These are phyloP conservation scores for Tamias sibiricus DNA, from an alignment of 2,113 vertebrate species.

Conservation along the genomic window DNA sequence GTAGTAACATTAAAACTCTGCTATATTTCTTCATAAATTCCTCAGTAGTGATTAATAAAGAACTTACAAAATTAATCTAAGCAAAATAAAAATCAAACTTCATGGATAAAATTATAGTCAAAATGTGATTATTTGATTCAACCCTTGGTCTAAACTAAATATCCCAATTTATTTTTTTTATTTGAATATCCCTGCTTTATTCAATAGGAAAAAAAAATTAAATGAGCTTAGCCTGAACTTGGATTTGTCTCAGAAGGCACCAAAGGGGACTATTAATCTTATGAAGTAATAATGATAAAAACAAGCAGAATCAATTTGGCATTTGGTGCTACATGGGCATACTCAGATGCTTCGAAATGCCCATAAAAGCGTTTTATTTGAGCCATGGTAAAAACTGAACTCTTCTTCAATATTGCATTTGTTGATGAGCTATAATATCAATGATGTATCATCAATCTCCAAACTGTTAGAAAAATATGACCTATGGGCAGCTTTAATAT, in stretches of 20 bases:
- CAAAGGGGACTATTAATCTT: background rate
- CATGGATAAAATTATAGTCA: background rate
- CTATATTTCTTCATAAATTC: background rate
- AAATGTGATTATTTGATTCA: background rate
- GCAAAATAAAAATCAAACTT: conserved; percentile 17
- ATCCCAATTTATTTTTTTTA: background rate
- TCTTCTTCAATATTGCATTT: background rate
- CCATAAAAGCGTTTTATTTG: background rate
- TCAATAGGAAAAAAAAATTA: background rate
- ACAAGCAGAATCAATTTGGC: background rate
- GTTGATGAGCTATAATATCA: background rate
- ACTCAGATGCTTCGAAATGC: background rate
- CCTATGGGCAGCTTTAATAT: background rate
- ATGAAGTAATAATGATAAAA: background rate
- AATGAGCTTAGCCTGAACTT: background rate
- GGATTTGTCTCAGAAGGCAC: background rate
- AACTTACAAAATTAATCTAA: background rate
- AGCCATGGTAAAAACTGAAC: background rate
- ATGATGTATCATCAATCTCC: background rate
- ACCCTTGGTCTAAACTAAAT: background rate
- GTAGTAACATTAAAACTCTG: background rate
- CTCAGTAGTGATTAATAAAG: background rate
- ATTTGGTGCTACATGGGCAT: background rate
- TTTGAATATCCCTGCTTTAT: background rate
- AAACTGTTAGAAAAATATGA: background rate